phyloP scores from a whole-genome alignment of 1,140 invertebrate species.

The Monochamus saltuarius region DNA sequence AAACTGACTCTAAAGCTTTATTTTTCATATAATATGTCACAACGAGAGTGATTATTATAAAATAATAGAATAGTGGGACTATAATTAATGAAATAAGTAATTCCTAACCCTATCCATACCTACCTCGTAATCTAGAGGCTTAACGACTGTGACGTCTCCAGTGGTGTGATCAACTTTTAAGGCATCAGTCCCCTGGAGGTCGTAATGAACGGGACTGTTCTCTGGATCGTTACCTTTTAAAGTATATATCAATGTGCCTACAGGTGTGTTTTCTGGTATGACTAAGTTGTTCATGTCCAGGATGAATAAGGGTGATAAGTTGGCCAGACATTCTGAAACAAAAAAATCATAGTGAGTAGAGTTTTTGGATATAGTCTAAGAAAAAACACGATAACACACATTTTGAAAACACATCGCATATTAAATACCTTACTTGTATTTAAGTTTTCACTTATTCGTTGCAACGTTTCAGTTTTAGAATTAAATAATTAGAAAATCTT shows the following conservation, averaged over 20 bases:
- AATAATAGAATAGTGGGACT: no score
- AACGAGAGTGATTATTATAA: no score
- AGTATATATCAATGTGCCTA: slow-evolving; percentile 73
- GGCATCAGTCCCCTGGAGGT: slow-evolving; percentile 77
- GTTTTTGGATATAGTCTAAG: no score
- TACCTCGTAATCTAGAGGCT: slow-evolving; percentile 83
- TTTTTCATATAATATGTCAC: no score
- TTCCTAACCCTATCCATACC: slow-evolving; percentile 33
- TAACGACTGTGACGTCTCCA: slow-evolving; percentile 74
- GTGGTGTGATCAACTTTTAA: slow-evolving; percentile 74
- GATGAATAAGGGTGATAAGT: slow-evolving; percentile 68
- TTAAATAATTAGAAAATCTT: no score
- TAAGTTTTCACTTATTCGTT: no score
- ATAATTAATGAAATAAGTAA: no score
- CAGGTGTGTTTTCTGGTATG: slow-evolving; percentile 73
- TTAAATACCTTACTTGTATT: no score
- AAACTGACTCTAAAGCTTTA: no score
- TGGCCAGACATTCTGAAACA: slow-evolving; percentile 51
- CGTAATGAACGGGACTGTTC: slow-evolving; percentile 68
- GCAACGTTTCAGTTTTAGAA: no score
- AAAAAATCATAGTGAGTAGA: slow-evolving; percentile 24
- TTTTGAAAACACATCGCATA: no score
- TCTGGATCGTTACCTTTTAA: slow-evolving; percentile 80
- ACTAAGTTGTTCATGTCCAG: slow-evolving; percentile 73
- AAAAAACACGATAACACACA: no score